Conservation (phyloP, 2,797 vertebrate species). For the Chromobotia macracanthus region DNA sequence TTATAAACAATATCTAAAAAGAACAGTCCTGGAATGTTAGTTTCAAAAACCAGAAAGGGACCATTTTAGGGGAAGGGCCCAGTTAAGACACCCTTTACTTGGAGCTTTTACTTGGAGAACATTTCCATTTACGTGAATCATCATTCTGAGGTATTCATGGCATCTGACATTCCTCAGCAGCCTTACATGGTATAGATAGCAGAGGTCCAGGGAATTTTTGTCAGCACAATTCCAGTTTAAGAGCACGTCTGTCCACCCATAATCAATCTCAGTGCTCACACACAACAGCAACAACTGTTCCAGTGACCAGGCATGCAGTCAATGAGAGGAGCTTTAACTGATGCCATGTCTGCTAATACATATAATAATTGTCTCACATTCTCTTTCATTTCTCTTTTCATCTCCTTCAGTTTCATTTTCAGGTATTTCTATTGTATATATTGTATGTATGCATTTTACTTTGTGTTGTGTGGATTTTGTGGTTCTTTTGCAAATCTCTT, state of each 20-base stretch:
- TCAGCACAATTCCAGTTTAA: slow-evolving; percentile 55
- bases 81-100: too few relatives aligned
- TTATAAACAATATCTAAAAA: too few relatives aligned
- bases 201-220: slow-evolving; percentile 45
- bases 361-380: too few relatives aligned
- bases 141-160: slow-evolving; percentile 16
- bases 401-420: too few relatives aligned
- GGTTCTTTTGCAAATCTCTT: too few relatives aligned
- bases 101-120: not conserved
- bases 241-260: slow-evolving; percentile 54
- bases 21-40: too few relatives aligned
- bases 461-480: too few relatives aligned
- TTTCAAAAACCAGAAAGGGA: too few relatives aligned
- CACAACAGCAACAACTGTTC: slow-evolving; percentile 33
- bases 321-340: not conserved
- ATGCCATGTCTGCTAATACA: slow-evolving; percentile 13
- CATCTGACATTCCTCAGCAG: slow-evolving; percentile 27
- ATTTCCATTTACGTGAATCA: not conserved
- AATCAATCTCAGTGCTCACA: slow-evolving; percentile 61
- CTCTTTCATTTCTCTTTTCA: too few relatives aligned
- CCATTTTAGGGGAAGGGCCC: too few relatives aligned
- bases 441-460: too few relatives aligned
- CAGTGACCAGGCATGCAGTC: slow-evolving; percentile 25
- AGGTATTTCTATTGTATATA: too few relatives aligned
- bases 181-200: slow-evolving; percentile 51